A percentile compares a stretch with the other conserved stretches of the same genome.
Evolutionary conservation across 2,888 invertebrate species (phyloP).

Genomic region (Catocala fraxini): DNA sequence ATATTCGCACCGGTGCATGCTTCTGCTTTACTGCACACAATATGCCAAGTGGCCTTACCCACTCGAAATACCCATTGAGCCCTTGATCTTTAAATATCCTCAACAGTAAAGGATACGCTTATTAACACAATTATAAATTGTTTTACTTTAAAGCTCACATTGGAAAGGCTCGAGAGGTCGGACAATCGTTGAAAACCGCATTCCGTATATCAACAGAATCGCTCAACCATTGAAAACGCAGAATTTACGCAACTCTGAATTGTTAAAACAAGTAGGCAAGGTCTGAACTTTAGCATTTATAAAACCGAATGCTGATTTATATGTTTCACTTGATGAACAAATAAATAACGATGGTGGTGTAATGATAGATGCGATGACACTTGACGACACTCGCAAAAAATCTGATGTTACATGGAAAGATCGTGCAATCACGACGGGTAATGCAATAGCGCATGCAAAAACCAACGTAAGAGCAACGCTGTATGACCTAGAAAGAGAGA

Average conservation of each 20-base stretch:
- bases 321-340: constrained; percentile 42
- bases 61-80: constrained; percentile 35
- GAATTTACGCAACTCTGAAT: constrained; percentile 51
- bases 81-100: constrained; percentile 73
- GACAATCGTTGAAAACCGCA: constrained; percentile 43
- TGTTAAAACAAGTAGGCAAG: constrained; percentile 41
- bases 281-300: constrained; percentile 54
- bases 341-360: constrained; percentile 39
- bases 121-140: constrained; percentile 52
- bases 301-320: constrained; percentile 42
- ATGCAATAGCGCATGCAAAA: constrained; percentile 40
- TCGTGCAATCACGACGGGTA: constrained; percentile 39
- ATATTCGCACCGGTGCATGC: constrained; percentile 35
- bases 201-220: constrained; percentile 37
- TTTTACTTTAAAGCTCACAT: constrained; percentile 39
- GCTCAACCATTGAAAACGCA: constrained; percentile 36
- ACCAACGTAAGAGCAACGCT: constrained; percentile 21
- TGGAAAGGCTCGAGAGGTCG: constrained; percentile 49
- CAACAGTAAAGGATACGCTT: constrained; percentile 59
- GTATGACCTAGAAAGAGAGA: constrained; percentile 41
- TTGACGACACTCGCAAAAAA: constrained; percentile 39
- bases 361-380: constrained; percentile 38
- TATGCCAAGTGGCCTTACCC: constrained; percentile 37
- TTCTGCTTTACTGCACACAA: constrained; percentile 17
- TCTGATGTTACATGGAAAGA: constrained; percentile 28